Conservation (phyloP, 23 tunicate genomes). For the Trididemnum miniatum region DNA sequence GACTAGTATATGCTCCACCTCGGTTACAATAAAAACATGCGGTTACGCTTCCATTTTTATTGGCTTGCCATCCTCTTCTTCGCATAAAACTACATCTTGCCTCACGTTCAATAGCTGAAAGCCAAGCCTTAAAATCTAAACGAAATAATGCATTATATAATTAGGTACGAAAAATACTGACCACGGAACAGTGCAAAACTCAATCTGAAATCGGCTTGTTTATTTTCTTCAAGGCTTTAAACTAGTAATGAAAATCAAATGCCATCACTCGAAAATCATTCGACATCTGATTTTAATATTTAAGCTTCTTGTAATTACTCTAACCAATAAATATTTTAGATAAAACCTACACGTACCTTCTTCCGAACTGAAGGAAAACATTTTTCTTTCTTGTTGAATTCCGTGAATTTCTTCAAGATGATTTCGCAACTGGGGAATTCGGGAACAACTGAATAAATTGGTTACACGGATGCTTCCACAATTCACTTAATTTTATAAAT, state of each 20-base stretch:
- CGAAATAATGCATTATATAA: no score
- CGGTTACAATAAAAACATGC: constrained; percentile 81
- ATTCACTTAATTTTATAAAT: no score
- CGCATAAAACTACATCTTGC: constrained; percentile 78
- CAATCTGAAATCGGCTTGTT: no score
- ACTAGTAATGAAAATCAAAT: no score
- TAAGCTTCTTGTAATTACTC: no score
- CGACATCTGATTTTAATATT: no score
- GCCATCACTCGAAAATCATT: no score
- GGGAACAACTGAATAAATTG: constrained; percentile 63
- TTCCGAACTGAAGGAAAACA: constrained; percentile 45
- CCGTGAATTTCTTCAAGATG: constrained; percentile 79
- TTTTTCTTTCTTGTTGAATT: constrained; percentile 35
- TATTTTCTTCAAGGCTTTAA: no score
- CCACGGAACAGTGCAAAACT: no score
- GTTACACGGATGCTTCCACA: no score
- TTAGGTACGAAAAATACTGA: no score
- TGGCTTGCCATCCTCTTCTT: constrained; percentile 86
- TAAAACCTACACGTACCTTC: constrained; percentile 46
- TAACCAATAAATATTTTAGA: no score
- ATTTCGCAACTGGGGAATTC: constrained; percentile 70
- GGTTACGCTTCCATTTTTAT: constrained; percentile 74
- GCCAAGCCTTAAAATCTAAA: constrained; percentile 64
- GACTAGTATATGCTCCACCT: constrained; percentile 81
- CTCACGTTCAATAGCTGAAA: constrained; percentile 50